A percentile compares a stretch with the other conserved stretches of the same genome.
Conservation (phyloP, 2,797 vertebrate species). For the Phataginus tricuspis region DNA sequence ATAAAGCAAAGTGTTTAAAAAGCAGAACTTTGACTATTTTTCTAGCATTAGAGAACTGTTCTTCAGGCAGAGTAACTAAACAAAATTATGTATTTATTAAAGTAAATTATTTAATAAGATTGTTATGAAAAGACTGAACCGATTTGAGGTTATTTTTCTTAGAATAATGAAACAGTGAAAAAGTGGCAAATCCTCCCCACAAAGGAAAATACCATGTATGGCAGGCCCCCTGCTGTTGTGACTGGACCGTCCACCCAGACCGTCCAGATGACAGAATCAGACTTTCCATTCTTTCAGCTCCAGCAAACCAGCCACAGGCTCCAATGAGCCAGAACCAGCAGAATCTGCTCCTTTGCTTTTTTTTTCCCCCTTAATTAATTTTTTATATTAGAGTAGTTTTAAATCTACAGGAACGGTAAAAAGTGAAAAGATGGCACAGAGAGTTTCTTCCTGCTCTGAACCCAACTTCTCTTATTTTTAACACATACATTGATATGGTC, state of each 20-base stretch:
- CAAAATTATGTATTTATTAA: not conserved
- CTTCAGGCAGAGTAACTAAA: not conserved
- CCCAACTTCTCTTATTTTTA: not conserved
- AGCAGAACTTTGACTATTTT: conserved; percentile 12
- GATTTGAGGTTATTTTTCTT: not conserved
- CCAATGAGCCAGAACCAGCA: not conserved
- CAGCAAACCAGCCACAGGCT: not conserved
- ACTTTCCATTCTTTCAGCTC: not conserved
- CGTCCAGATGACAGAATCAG: not conserved
- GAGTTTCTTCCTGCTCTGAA: not conserved
- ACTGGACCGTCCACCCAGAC: not conserved
- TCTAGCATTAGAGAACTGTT: conserved; percentile 1
- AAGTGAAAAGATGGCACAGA: not conserved
- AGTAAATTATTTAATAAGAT: not conserved
- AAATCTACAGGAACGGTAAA: not conserved
- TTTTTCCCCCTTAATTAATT: not conserved
- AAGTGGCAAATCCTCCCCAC: not conserved
- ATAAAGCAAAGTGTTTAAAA: not conserved
- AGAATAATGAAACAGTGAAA: not conserved
- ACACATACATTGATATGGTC: not conserved
- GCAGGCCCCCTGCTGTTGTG: not conserved
- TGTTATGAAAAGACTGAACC: not conserved
- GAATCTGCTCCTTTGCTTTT: not conserved
- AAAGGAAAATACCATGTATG: not conserved
- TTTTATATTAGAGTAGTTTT: not conserved